Evolutionary conservation across 2,113 vertebrate species (phyloP).

Genomic region (Pterophyllum scalare): DNA sequence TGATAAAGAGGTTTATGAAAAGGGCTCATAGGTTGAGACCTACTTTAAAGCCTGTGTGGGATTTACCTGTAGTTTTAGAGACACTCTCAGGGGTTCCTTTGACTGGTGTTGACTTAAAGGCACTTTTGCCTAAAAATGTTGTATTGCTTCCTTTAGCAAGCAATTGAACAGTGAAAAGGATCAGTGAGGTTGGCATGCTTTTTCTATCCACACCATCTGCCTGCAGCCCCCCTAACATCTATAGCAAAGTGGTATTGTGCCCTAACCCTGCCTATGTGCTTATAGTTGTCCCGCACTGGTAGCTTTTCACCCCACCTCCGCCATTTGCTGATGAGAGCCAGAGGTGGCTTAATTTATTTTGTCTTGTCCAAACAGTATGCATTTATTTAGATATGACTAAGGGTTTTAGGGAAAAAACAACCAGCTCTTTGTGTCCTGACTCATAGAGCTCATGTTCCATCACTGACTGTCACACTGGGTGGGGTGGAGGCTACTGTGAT

Average conservation of each 20-base stretch:
- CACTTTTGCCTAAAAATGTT: not conserved
- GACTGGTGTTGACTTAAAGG: too few species aligned
- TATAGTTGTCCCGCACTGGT: not conserved
- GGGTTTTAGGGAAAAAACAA: too few species aligned
- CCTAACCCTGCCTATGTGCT: not conserved
- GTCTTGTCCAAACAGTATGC: too few species aligned
- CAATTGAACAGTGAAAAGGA: not conserved
- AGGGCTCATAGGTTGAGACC: not conserved
- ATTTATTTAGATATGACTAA: too few species aligned
- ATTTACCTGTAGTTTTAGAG: not conserved
- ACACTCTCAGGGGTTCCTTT: not conserved
- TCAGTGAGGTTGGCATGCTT: not conserved
- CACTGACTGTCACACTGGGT: too few species aligned
- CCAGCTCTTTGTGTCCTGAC: too few species aligned
- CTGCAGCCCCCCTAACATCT: not conserved
- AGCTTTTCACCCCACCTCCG: too few species aligned
- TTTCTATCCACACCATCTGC: too few species aligned
- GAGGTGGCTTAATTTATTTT: too few species aligned
- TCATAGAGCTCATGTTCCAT: too few species aligned
- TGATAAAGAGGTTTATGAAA: not conserved
- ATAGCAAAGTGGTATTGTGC: not conserved
- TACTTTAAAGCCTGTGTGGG: not conserved
- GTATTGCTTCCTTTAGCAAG: not conserved
- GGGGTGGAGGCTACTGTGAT: too few species aligned
- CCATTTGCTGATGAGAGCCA: too few species aligned